Base-by-base conservation (phyloP, 2,888 invertebrate genomes). In the Ectobius pallidus region DNA sequence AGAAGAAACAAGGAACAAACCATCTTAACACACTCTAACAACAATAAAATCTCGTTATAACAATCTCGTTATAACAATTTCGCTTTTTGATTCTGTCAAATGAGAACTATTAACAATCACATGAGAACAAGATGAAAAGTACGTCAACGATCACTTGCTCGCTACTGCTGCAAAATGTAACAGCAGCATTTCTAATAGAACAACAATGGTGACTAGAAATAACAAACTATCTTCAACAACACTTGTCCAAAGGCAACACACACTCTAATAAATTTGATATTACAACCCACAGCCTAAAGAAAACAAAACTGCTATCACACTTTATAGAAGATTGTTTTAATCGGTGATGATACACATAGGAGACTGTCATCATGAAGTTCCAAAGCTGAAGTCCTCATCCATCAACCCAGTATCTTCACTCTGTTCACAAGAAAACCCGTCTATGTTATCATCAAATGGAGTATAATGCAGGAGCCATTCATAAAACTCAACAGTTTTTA, bases 371-470 rank as follows among this genome's bases (percentile, higher is more conserved):
- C 63, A 16, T n/a, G 63, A 63, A 63, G 63, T 42, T 63, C 63
- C 42, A 42, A 34, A 42, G 63, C 14, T 22, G 63, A 63, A 20
- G 63, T 22, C 42, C 42, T 18, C 7, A 42, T 52, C 22, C 63
- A 14, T 63, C 63, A 18, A 25, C 32, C 61, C 14, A 22, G 22
- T 7, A 7, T 11, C 9, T 71, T 71, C 71, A 71, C 46, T 71
- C 71, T 71, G 71, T 71, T 62, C 34, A 63, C 42, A 71, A 71
- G 71, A 71, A 30, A 71, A 71, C 27, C 63, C 71, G 58, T 20
- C 39, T 22, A 63, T 20, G 49, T 71, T 71, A 71, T 49, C 34
- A 63, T n/a, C n/a, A 25, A 42, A 39, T 22, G 22, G 11, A 52
- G 14, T 22, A 63, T 11, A 62, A 1, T 34, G 20, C 62, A 39